Base-by-base conservation (phyloP, 2,113 vertebrate species). In the Aramus guarauna region DNA sequence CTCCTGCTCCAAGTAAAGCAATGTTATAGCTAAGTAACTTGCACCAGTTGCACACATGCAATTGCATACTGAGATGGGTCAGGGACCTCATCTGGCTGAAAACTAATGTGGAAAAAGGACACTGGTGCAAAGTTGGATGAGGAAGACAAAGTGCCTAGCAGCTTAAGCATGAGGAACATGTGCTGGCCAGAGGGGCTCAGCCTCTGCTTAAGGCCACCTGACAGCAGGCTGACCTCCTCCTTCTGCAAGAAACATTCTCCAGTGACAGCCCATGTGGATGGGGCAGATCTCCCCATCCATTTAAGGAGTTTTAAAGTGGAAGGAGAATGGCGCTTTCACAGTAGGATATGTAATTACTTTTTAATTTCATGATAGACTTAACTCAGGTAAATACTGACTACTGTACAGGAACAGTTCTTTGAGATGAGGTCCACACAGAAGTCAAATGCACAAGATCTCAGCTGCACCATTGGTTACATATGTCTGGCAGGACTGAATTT, bases 141-240 rank as follows among this genome's bases (percentile, higher is more conserved):
- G 43, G 60, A 78, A 76, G 19, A 50, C 30, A 41, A 78, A 64
- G 30, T 20, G 12, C 15, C 15, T 30, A 32, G 58, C 29, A 37
- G 20, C 0, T 0, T 17, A 39, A n/a, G 6, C 34, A 3, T 21
- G 14, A 77, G 16, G 27, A 60, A 24, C 0, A 0, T 4, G 9
- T 34, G 50, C 24, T 76, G 39, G 41, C 14, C 52, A 58, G 39
- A 47, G 15, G 16, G 36, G 5, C 45, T 55, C 0, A 0, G 69
- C 12, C 15, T 43, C 34, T 37, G 43, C 53, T 41, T 48, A 62
- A 85, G 75, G 9, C 19, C 60, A 64, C 39, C 11, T 36, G 8
- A 55, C 1, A 1, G 14, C 39, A 43, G 30, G 11, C 66, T 85
- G 52, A 21, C 27, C 43, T 62, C 8, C 5, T 36, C 30, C 22